Base-by-base conservation (phyloP, 1,140 invertebrate species). In the Coelopa frigida region DNA sequence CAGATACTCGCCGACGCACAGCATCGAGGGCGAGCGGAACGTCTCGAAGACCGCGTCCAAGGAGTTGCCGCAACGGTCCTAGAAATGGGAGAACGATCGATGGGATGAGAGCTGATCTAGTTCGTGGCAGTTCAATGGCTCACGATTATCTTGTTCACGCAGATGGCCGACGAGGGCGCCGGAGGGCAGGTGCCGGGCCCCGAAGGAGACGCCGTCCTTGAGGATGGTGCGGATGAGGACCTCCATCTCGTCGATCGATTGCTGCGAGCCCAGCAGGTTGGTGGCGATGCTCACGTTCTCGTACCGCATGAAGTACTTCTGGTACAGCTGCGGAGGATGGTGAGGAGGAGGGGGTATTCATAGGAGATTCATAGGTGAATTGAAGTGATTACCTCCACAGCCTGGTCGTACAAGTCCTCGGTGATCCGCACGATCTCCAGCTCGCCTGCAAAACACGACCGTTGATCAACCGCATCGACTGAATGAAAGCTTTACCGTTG, bases 161-260 rank as follows among this genome's bases (percentile, higher is more conserved):
- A 46, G 10, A 81, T 82, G 46, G 81, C 78, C 15, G 73, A n/a
- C 62, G 2, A 73, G 77, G 6, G 74, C 74, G 4, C 69, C 73
- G 2, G 80, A 75, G 53, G 73, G 51, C 4, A 70, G 63, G 22
- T 75, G 73, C 3, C 80, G 55, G 0, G 79, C 79, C 2, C 79
- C 74, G 21, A 82, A 56, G 2, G 79, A 81, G 0, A 79, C 73
- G 0, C 79, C 78, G 47, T 81, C 78, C 37, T 75, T 69, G 2
- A 78, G 75, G 12, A 75, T 71, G 21, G 73, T 64, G 11, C 71
- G 51, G 6, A 75, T 73, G 10, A 82, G 56, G 41, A 73, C 57
- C n/a, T 77, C 61, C 4, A 82, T 53, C 54, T 83, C 81, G 6
- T 73, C 58, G 0, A 59, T 55, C 4, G 77, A 75, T 7, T 49